Percentiles rank a stretch among this genome's conserved stretches.
Evolutionary conservation across 2,797 vertebrate species (phyloP).

Genomic region (Sylvilagus floridanus): DNA sequence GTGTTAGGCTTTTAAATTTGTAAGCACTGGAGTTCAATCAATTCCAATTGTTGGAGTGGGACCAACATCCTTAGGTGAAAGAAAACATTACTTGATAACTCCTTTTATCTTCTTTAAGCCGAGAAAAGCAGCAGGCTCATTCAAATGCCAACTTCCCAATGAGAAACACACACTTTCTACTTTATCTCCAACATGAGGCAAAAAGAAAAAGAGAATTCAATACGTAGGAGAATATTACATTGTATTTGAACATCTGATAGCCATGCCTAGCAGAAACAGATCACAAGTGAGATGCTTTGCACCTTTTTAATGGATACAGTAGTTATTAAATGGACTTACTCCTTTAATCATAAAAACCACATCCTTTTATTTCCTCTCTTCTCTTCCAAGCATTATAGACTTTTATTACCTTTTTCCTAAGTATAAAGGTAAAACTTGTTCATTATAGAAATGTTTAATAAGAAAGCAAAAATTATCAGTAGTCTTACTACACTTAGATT

Average conservation of each 20-base stretch:
- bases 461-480: conserved; percentile 15
- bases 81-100: conserved; percentile 79
- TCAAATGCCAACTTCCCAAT: conserved; percentile 72
- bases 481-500: conserved; percentile 50
- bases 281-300: background rate
- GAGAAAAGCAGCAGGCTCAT: conserved; percentile 72
- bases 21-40: conserved; percentile 78
- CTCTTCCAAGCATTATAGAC: conserved; percentile 20
- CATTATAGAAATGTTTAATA: conserved; percentile 34
- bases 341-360: conserved; percentile 60
- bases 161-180: conserved; percentile 71
- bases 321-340: conserved; percentile 48
- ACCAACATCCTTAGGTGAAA: conserved; percentile 76
- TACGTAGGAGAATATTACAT: conserved; percentile 57
- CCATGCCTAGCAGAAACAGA: conserved; percentile 42
- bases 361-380: conserved; percentile 51
- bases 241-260: conserved; percentile 66
- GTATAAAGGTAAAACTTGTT: conserved; percentile 46
- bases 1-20: conserved; percentile 78
- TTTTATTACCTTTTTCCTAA: conserved; percentile 30
- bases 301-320: conserved; percentile 3
- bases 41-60: conserved; percentile 78
- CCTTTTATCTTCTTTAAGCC: conserved; percentile 78
- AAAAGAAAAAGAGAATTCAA: conserved; percentile 59
- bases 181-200: conserved; percentile 70